Conservation (phyloP, 2,888 invertebrate genomes). For the Thera britannica region DNA sequence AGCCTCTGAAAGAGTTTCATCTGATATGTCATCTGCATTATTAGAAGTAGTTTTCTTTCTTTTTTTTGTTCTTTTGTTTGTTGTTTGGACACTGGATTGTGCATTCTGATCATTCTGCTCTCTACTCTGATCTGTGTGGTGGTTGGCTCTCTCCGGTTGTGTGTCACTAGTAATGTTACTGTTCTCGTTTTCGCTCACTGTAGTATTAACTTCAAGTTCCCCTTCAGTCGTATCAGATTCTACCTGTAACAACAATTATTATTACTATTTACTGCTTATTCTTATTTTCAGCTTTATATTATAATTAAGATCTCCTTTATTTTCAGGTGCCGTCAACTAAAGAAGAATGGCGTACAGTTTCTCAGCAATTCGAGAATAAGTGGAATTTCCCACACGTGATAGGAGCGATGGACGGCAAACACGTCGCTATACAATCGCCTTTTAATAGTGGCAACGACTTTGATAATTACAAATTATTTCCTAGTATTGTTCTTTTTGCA, state of each 20-base stretch:
- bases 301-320: constrained; percentile 8
- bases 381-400: constrained; percentile 57
- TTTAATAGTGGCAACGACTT: no score
- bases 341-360: constrained; percentile 48
- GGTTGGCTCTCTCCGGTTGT: no score
- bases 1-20: constrained; percentile 45
- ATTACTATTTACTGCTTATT: not conserved
- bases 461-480: no score
- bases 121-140: no score
- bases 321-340: constrained; percentile 41
- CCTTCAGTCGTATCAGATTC: constrained; percentile 35
- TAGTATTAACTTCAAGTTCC: no score
- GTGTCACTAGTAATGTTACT: no score
- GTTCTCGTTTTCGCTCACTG: no score
- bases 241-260: constrained; percentile 34
- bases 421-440: constrained; percentile 35
- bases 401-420: constrained; percentile 56
- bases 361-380: constrained; percentile 43
- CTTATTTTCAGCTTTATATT: not conserved
- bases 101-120: not conserved
- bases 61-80: constrained; percentile 38
- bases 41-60: constrained; percentile 40
- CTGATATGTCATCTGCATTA: constrained; percentile 42
- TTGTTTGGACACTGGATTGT: constrained; percentile 37
- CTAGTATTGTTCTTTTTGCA: no score